phyloP scores from a whole-genome alignment of 1,140 invertebrate species.

The Drosophila quadrilineata region DNA sequence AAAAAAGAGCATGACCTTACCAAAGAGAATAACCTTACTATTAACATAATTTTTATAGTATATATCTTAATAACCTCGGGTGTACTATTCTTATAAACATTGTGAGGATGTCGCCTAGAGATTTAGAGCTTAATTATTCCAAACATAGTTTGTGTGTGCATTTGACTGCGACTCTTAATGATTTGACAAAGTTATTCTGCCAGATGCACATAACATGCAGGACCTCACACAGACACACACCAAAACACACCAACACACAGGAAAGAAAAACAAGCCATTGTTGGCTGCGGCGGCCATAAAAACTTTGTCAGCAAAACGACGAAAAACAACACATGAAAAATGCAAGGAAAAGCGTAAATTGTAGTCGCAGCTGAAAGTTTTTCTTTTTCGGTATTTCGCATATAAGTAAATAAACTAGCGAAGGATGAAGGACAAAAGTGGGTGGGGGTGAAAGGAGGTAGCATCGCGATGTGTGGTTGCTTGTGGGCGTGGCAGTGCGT shows the following conservation, averaged over 20 bases:
- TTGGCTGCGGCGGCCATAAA: slow-evolving; percentile 59
- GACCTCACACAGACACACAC: slow-evolving; percentile 24
- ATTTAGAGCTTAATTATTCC: background rate
- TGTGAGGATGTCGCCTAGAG: slow-evolving; percentile 1
- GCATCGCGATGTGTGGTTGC: too few species aligned
- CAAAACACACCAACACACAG: slow-evolving; percentile 7
- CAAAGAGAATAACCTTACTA: too few species aligned
- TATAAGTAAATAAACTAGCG: slow-evolving; percentile 36
- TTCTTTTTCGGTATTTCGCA: slow-evolving; percentile 31
- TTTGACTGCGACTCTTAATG: slow-evolving; percentile 57
- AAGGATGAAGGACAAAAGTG: background rate
- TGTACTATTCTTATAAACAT: too few species aligned
- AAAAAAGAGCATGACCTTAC: too few species aligned
- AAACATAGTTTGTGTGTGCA: slow-evolving; percentile 22
- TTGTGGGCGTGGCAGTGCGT: slow-evolving; percentile 26
- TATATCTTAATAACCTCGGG: too few species aligned
- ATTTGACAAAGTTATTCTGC: slow-evolving; percentile 55
- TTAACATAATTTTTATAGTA: too few species aligned
- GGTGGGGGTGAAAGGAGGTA: background rate
- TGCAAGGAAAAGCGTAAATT: slow-evolving; percentile 65
- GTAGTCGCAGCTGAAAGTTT: slow-evolving; percentile 50
- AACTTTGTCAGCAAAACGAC: slow-evolving; percentile 51
- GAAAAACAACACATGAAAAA: slow-evolving; percentile 55
- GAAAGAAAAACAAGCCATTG: slow-evolving; percentile 38
- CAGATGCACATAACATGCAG: slow-evolving; percentile 56